phyloP scores from a whole-genome alignment of 2,888 invertebrate genomes.

The Stenolophus ochropezus region DNA sequence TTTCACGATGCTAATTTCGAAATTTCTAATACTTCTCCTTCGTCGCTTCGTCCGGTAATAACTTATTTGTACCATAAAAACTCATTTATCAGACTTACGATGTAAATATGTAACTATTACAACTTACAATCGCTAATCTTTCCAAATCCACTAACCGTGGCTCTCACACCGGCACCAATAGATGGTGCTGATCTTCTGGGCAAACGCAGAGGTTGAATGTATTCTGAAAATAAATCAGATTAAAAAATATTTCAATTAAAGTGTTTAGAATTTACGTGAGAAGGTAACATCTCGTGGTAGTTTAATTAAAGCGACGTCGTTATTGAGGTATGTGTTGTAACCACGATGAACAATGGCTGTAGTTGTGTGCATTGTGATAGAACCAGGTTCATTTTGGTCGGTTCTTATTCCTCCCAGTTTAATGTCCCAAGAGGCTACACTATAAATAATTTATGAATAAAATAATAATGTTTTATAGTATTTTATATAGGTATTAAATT shows the following conservation, averaged over 20 bases:
- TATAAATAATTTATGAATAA: constrained; percentile 24
- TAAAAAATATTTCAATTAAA: neutral
- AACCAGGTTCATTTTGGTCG: constrained; percentile 6
- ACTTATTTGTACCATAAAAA: no score
- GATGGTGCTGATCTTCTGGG: constrained; percentile 59
- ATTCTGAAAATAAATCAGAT: constrained; percentile 16
- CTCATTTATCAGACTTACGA: no score
- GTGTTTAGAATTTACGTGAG: constrained; percentile 8
- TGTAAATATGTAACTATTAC: no score
- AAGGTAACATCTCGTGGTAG: constrained; percentile 44
- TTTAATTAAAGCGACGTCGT: constrained; percentile 61
- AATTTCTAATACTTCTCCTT: no score
- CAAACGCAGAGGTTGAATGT: constrained; percentile 57
- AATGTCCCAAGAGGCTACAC: constrained; percentile 28
- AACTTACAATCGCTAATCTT: constrained; percentile 63
- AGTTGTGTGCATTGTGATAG: neutral
- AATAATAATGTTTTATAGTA: neutral
- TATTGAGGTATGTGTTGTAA: constrained; percentile 55
- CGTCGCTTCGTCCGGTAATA: no score
- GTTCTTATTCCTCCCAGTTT: constrained; percentile 26
- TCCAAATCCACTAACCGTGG: constrained; percentile 65
- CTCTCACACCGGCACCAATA: constrained; percentile 46
- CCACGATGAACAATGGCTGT: constrained; percentile 56
- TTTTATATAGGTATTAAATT: neutral
- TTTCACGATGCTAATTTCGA: no score